Evolutionary conservation across 2,888 invertebrate genomes (phyloP).

Genomic region (Scrobipalpa atriplicella): DNA sequence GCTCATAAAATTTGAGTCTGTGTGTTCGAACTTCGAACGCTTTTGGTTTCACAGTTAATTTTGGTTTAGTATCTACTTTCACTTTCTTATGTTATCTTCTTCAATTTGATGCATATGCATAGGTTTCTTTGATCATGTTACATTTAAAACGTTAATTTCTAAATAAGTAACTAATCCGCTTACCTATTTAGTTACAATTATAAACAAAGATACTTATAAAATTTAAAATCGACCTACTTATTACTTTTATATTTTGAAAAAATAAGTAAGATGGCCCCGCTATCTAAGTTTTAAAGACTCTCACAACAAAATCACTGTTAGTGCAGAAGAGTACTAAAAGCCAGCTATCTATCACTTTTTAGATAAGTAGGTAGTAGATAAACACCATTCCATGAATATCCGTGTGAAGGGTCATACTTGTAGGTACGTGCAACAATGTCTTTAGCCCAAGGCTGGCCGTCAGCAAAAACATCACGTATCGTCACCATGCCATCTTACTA

Average conservation of each 20-base stretch:
- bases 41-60: neutral
- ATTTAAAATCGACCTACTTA: too few relatives aligned
- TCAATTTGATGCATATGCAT: neutral
- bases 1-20: neutral
- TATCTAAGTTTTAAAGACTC: too few relatives aligned
- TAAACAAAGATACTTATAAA: too few relatives aligned
- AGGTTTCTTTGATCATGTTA: neutral
- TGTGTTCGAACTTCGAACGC: neutral
- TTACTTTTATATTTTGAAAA: too few relatives aligned
- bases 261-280: too few relatives aligned
- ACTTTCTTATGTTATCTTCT: neutral
- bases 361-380: constrained; percentile 6
- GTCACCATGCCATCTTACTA: neutral
- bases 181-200: too few relatives aligned
- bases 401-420: constrained; percentile 24
- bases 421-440: constrained; percentile 34
- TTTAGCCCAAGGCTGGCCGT: constrained; percentile 32
- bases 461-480: constrained; percentile 42
- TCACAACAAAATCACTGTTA: neutral
- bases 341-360: neutral
- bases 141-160: too few relatives aligned
- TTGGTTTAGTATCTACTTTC: neutral
- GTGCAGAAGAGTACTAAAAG: neutral
- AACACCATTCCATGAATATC: constrained; percentile 15
- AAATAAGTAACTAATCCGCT: too few relatives aligned